These are phyloP conservation scores for Drosophila mojavensis DNA, from an alignment of 1,140 invertebrate species.

Conservation along the genomic window DNA sequence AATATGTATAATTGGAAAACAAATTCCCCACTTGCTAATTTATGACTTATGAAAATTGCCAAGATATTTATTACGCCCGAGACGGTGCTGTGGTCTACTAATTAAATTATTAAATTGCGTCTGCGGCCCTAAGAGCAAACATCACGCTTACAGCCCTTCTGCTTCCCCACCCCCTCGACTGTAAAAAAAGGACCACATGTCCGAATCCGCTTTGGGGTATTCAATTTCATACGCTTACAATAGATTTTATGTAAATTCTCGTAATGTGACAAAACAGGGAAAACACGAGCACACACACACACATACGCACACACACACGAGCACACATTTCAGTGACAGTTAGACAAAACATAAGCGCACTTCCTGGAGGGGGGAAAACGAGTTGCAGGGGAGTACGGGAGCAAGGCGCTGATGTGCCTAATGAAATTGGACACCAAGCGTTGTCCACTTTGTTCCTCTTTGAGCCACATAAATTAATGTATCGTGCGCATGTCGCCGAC, in stretches of 20 bases:
- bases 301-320: neutral
- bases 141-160: neutral
- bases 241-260: constrained; percentile 74
- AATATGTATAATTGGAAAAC: constrained; percentile 82
- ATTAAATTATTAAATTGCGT: constrained; percentile 74
- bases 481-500: constrained; percentile 37
- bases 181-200: constrained; percentile 61
- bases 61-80: constrained; percentile 63
- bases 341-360: constrained; percentile 63
- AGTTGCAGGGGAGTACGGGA: constrained; percentile 2
- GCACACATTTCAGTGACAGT: constrained; percentile 76
- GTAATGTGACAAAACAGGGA: constrained; percentile 75
- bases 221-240: constrained; percentile 71
- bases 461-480: constrained; percentile 53
- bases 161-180: neutral
- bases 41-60: constrained; percentile 66
- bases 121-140: constrained; percentile 29
- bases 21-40: constrained; percentile 78
- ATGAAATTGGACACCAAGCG: constrained; percentile 81
- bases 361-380: constrained; percentile 15
- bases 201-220: constrained; percentile 60
- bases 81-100: constrained; percentile 53
- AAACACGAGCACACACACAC: constrained; percentile 39
- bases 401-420: constrained; percentile 63
- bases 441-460: constrained; percentile 32